Evolutionary conservation across 2,113 vertebrate species (phyloP).

Genomic region (Phalacrocorax aristotelis): DNA sequence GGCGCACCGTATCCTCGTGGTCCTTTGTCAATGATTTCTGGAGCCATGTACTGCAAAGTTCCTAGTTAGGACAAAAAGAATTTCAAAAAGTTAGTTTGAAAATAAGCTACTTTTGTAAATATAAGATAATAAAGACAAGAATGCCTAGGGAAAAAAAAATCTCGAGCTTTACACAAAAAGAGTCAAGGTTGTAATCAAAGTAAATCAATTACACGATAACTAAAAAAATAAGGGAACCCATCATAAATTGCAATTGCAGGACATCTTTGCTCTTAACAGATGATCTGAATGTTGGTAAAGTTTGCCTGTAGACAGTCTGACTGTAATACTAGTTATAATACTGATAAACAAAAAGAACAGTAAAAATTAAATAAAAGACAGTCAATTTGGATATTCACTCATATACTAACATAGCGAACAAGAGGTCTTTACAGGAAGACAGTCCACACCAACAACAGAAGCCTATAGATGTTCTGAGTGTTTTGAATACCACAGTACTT

Average conservation of each 20-base stretch:
- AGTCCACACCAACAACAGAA: not conserved
- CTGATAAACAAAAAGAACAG: not conserved
- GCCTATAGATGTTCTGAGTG: not conserved
- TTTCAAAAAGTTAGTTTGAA: not conserved
- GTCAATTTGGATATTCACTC: not conserved
- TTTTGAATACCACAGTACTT: not conserved
- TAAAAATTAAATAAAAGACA: not conserved
- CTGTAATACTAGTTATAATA: not conserved
- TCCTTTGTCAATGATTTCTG: slow-evolving; percentile 82
- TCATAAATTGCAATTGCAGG: not conserved
- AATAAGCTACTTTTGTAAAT: not conserved
- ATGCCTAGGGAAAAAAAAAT: too few species aligned
- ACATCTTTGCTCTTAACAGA: not conserved
- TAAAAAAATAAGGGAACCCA: not conserved
- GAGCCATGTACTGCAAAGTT: slow-evolving; percentile 84
- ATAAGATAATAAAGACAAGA: not conserved
- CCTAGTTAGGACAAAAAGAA: slow-evolving; percentile 54
- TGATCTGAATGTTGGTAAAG: not conserved
- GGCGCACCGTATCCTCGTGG: slow-evolving; percentile 77
- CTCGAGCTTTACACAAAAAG: not conserved
- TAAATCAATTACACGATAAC: not conserved
- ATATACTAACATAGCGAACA: not conserved
- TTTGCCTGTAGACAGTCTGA: not conserved
- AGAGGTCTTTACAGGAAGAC: not conserved
- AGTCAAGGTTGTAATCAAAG: not conserved